Percentiles rank a stretch among this genome's conserved stretches.
phyloP scores from a whole-genome alignment of 2,797 vertebrate genomes.

The Paratrypauchen microcephalus region DNA sequence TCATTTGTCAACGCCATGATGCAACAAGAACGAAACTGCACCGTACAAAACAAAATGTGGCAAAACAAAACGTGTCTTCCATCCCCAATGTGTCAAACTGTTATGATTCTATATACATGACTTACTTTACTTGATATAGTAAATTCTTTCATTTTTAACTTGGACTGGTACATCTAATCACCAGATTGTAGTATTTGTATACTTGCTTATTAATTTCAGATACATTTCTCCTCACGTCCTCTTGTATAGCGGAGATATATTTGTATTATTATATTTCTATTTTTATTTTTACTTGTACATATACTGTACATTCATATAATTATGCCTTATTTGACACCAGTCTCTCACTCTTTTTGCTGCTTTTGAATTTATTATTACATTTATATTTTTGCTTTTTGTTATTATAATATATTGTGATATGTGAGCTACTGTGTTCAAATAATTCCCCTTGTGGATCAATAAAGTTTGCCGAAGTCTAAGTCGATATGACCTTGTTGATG shows the following conservation, averaged over 20 bases:
- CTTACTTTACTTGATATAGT: conserved; percentile 4
- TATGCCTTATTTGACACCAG: too few species aligned
- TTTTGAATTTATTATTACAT: too few species aligned
- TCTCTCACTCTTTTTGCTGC: too few species aligned
- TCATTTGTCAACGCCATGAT: conserved; percentile 65
- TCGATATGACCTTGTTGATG: not conserved
- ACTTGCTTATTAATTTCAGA: not conserved
- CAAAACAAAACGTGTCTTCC: conserved; percentile 29
- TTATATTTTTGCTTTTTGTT: too few species aligned
- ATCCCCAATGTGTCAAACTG: conserved; percentile 9
- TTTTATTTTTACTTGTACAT: too few species aligned
- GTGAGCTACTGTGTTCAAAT: too few species aligned
- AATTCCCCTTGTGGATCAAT: too few species aligned
- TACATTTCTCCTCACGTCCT: not conserved
- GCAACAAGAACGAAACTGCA: conserved; percentile 57
- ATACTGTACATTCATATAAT: too few species aligned
- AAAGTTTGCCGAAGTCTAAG: too few species aligned
- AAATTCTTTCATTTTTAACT: not conserved
- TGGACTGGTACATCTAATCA: not conserved
- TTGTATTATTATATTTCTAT: too few species aligned
- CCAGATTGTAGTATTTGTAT: not conserved
- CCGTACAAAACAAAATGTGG: conserved; percentile 28
- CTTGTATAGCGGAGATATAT: too few species aligned
- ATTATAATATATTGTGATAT: too few species aligned
- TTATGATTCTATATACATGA: conserved; percentile 8